Evolutionary conservation across 2,797 vertebrate species (phyloP), one percentile per base, ranked within the genome.

Genomic region (Microcaecilia unicolor): DNA sequence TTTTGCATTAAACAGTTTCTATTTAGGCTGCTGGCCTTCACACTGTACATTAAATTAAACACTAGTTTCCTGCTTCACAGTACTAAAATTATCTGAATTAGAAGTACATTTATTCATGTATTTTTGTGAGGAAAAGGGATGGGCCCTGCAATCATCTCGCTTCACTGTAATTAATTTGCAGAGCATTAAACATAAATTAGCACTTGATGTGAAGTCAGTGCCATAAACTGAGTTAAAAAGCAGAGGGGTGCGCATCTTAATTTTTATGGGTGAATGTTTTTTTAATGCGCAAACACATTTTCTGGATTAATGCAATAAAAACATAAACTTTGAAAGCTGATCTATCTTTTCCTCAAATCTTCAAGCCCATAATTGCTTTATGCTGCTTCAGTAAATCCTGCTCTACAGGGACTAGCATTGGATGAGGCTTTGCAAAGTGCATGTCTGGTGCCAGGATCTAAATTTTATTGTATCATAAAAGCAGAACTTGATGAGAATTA

Each of bases 111-210:
- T 41, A 22, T 22, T 37, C 15, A 13, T 45, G 65, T 60, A 41
- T 54, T 56, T 68, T 48, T 21, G 28, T 43, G 41, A 9, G 48
- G 22, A 8, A 25, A 54, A 41, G 11, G 26, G 16, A 16, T 21
- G 13, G 48, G 5, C 10, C 30, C 43, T 37, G 22, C 34, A 61
- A 47, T 50, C 67, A 35, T 49, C 44, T 59, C 41, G 59, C 44
- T 56, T 53, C 28, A 28, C n/a, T 49, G 16, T 45, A 66, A 63
- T 63, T 55, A 56, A 63, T 67, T 70, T 58, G 39, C 5, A 53
- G 60, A 51, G 20, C 31, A 55, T 52, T 51, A 44, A 52, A 64
- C 33, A 39, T 48, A 49, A 58, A 69, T 65, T 50, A 62, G 34
- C 44, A 36, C 31, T 53, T 12, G 11, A 5, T 33, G 19, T 41